Conservation (phyloP, 2,797 vertebrate genomes). For the Manis crassicaudata region DNA sequence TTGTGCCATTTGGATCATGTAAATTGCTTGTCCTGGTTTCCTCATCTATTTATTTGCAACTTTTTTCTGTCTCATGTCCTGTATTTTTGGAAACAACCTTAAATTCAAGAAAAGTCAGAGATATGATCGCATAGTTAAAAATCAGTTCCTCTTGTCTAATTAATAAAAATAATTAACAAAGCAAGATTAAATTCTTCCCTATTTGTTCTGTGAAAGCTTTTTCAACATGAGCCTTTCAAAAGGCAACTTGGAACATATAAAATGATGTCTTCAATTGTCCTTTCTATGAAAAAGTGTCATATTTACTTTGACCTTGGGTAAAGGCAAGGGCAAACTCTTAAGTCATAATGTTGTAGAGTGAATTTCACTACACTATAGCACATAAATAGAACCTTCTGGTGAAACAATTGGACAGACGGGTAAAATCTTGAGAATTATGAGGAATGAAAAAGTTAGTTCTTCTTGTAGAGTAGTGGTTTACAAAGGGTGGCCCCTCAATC, state of each 20-base stretch:
- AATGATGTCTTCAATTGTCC: neutral
- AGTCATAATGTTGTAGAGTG: neutral
- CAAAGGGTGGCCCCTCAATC: neutral
- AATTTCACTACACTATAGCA: neutral
- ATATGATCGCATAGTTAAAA: slow-evolving; percentile 10
- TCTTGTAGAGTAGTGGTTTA: neutral
- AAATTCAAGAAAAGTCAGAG: neutral
- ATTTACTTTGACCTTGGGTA: slow-evolving; percentile 14
- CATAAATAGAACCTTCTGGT: neutral
- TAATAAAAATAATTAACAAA: slow-evolving; percentile 1
- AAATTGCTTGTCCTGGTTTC: neutral
- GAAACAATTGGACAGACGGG: neutral
- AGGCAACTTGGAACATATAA: neutral
- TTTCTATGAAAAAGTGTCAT: neutral
- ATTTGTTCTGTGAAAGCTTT: slow-evolving; percentile 27
- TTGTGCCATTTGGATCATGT: neutral
- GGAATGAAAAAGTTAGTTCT: neutral
- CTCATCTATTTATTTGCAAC: neutral
- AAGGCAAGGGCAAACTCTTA: slow-evolving; percentile 14
- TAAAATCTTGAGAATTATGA: neutral
- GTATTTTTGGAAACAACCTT: slow-evolving; percentile 24
- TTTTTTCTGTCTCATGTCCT: neutral
- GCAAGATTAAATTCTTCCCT: neutral
- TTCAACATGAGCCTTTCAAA: neutral
- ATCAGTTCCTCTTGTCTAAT: neutral